Evolutionary conservation across 2,888 invertebrate genomes (phyloP).

Genomic region (Poecilus cupreus): DNA sequence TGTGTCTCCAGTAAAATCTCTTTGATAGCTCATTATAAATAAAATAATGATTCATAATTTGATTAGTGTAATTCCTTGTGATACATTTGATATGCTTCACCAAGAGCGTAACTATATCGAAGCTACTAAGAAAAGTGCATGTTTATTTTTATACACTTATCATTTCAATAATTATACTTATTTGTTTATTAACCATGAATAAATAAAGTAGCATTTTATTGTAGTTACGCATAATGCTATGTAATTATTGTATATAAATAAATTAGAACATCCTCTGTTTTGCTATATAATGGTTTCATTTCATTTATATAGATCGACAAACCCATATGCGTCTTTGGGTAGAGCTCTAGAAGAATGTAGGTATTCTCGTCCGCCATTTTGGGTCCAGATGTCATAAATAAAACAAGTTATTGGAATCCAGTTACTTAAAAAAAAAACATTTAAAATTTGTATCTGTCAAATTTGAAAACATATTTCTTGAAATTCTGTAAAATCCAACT

Average conservation of each 20-base stretch:
- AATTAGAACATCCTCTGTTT: constrained; percentile 11
- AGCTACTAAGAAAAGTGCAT: background rate
- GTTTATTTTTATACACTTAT: constrained; percentile 20
- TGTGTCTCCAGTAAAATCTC: background rate
- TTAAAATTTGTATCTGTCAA: no score
- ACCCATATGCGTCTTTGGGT: no score
- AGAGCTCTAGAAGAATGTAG: no score
- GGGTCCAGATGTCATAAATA: no score
- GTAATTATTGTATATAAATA: constrained; percentile 33
- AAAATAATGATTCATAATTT: background rate
- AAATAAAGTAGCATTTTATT: background rate
- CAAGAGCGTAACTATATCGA: constrained; percentile 3
- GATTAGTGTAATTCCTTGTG: constrained; percentile 4
- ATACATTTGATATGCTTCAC: constrained; percentile 4
- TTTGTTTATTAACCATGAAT: background rate
- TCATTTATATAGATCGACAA: no score
- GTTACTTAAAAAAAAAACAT: no score
- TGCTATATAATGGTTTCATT: background rate
- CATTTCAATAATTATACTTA: constrained; percentile 3
- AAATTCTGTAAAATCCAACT: no score
- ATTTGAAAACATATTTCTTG: no score
- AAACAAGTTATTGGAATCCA: no score
- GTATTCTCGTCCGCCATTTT: no score
- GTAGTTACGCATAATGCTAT: constrained; percentile 17
- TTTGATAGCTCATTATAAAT: background rate